Evolutionary conservation across 2,113 vertebrate genomes (phyloP).

Genomic region (Grallaria varia): DNA sequence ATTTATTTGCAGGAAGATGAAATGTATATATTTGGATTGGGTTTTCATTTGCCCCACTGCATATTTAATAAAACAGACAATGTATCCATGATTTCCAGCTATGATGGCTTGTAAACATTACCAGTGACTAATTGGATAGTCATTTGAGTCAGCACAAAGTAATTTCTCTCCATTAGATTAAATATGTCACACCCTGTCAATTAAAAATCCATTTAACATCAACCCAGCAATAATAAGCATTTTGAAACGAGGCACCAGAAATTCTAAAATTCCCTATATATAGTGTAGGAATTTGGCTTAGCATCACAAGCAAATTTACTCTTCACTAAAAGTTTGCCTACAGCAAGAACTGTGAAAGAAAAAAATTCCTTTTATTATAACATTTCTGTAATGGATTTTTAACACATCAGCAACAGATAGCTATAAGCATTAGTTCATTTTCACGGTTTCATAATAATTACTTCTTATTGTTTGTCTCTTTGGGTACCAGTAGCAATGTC

Average conservation of each 20-base stretch:
- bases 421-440: neutral
- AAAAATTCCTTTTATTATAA: neutral
- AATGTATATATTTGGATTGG: neutral
- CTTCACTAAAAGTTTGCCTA: neutral
- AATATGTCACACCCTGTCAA: slow-evolving; percentile 24
- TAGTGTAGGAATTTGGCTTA: neutral
- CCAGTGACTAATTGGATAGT: slow-evolving; percentile 15
- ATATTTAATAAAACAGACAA: slow-evolving; percentile 43
- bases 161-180: slow-evolving; percentile 43
- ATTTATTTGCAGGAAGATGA: slow-evolving; percentile 27
- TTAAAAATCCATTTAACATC: slow-evolving; percentile 34
- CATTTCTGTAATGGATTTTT: neutral
- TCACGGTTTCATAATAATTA: neutral
- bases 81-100: slow-evolving; percentile 19
- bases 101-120: slow-evolving; percentile 38
- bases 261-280: neutral
- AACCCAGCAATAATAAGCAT: slow-evolving; percentile 10
- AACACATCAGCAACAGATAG: neutral
- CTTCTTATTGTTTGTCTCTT: neutral
- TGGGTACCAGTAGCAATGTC: neutral
- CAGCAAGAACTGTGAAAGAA: neutral
- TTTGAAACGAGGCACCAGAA: neutral
- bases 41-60: slow-evolving; percentile 10
- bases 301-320: neutral
- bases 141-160: slow-evolving; percentile 19